Percentiles rank a stretch among this genome's conserved stretches.
These are phyloP conservation scores for Rhagologus leucostigma DNA, from an alignment of 2,113 vertebrate species.

Conservation along the genomic window DNA sequence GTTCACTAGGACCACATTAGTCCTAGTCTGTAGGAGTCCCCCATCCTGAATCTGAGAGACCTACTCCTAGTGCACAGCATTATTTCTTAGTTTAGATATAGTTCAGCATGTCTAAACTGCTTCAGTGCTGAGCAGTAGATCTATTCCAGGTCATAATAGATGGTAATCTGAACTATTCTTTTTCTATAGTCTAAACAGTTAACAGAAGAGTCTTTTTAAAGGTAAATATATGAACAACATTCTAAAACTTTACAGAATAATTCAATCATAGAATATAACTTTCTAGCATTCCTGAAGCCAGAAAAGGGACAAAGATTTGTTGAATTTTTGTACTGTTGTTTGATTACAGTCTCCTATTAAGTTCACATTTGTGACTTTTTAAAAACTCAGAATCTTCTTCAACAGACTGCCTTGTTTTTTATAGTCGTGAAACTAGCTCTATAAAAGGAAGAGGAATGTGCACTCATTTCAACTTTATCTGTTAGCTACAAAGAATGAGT, in stretches of 20 bases:
- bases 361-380: not conserved
- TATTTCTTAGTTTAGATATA: not conserved
- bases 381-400: not conserved
- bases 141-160: not conserved
- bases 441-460: constrained; percentile 18
- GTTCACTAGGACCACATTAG: not conserved
- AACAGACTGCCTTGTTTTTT: not conserved
- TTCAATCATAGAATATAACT: not conserved
- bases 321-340: not conserved
- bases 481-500: constrained; percentile 20
- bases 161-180: not conserved
- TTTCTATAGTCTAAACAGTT: not conserved
- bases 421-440: constrained; percentile 9
- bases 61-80: not conserved
- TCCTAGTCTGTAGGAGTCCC: rapidly evolving
- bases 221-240: not conserved
- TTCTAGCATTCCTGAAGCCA: not conserved
- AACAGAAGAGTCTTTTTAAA: not conserved
- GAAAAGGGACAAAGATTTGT: not conserved
- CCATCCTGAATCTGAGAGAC: not conserved
- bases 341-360: not conserved
- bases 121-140: not conserved
- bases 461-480: constrained; percentile 33
- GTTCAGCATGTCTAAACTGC: not conserved
- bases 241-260: not conserved